phyloP scores from a whole-genome alignment of 2,888 invertebrate genomes.

The Atherix ibis region DNA sequence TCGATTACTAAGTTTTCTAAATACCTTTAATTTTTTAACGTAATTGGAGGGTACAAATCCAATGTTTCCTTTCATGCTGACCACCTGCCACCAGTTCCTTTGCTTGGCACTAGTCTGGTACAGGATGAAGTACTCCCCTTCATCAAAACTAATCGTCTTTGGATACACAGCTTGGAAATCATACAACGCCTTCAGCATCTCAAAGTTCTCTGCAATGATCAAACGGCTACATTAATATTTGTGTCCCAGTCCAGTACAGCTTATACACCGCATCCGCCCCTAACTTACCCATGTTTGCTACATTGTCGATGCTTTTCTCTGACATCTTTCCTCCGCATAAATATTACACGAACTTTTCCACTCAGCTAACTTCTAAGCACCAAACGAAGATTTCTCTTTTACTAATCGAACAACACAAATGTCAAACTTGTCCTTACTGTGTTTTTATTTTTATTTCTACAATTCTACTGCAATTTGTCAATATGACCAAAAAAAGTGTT shows the following conservation, averaged over 20 bases:
- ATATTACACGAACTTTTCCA: too few species aligned
- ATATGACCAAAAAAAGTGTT: too few species aligned
- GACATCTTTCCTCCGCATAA: too few species aligned
- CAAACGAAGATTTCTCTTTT: background rate
- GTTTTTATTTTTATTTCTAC: too few species aligned
- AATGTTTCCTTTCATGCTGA: constrained; percentile 64
- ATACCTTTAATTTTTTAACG: constrained; percentile 60
- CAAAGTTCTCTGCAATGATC: constrained; percentile 44
- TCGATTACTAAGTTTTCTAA: too few species aligned
- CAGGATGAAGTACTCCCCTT: constrained; percentile 64
- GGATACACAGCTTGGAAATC: constrained; percentile 72
- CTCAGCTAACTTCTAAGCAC: too few species aligned
- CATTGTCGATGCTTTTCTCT: constrained; percentile 7
- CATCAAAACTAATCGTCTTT: constrained; percentile 65
- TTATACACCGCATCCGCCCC: constrained; percentile 2
- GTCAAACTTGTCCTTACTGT: too few species aligned
- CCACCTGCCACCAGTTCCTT: constrained; percentile 79
- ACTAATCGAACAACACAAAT: background rate
- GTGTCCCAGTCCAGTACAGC: background rate
- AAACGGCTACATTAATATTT: constrained; percentile 5
- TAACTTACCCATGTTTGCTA: constrained; percentile 5
- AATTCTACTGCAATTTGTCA: too few species aligned
- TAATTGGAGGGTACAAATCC: constrained; percentile 81
- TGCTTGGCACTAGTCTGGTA: constrained; percentile 66
- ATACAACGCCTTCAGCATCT: constrained; percentile 70